Percentiles rank a stretch among this genome's conserved stretches.
These are phyloP conservation scores for Melipona bicolor DNA, from an alignment of 2,888 invertebrate species.

Conservation along the genomic window DNA sequence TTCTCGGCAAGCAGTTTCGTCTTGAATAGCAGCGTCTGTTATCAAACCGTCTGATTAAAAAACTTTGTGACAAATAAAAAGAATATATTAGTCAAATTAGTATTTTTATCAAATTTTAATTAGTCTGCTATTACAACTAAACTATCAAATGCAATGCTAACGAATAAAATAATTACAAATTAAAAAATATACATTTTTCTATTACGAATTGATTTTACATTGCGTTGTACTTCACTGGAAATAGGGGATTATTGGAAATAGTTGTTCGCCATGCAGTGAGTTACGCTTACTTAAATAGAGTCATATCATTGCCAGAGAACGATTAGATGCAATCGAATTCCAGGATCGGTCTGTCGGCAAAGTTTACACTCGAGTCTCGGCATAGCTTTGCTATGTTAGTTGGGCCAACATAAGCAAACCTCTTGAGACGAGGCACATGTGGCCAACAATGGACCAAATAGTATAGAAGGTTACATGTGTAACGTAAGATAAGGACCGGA, in stretches of 20 bases:
- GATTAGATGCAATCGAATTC: slow-evolving; percentile 69
- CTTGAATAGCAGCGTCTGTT: not conserved
- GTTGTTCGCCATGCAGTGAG: not conserved
- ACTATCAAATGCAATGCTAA: too few relatives aligned
- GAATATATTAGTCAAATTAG: too few relatives aligned
- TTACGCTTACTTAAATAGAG: slow-evolving; percentile 49
- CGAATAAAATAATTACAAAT: not conserved
- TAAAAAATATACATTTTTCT: not conserved
- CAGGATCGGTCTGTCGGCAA: slow-evolving; percentile 54
- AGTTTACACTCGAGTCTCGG: slow-evolving; percentile 64
- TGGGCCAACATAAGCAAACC: slow-evolving; percentile 77
- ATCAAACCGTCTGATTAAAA: not conserved
- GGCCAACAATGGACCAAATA: slow-evolving; percentile 75
- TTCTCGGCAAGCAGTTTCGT: not conserved
- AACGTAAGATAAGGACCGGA: slow-evolving; percentile 80
- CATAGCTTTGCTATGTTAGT: slow-evolving; percentile 72
- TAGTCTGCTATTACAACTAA: not conserved
- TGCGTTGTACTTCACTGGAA: not conserved
- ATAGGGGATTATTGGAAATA: not conserved
- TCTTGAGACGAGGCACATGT: slow-evolving; percentile 74
- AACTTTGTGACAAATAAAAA: not conserved
- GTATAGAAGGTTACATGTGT: slow-evolving; percentile 71
- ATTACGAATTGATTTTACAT: not conserved
- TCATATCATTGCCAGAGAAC: slow-evolving; percentile 44
- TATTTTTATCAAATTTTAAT: not conserved